phyloP scores from a whole-genome alignment of 2,113 vertebrate genomes.

The Protobothrops flavoviridis region DNA sequence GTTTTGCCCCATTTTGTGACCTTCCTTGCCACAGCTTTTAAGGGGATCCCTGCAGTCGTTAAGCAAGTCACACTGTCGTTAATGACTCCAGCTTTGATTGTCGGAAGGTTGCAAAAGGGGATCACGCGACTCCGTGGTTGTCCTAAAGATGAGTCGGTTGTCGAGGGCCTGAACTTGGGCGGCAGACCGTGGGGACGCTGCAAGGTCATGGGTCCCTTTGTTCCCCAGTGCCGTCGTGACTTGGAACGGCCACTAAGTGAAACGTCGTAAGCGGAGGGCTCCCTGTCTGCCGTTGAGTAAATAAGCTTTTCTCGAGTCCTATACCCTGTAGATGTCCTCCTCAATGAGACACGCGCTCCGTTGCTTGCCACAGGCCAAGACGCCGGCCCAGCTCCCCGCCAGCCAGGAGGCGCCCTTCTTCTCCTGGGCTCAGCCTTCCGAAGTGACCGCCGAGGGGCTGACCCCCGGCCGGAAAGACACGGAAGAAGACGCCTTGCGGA shows the following conservation, averaged over 20 bases:
- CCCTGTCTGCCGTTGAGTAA: too few relatives aligned
- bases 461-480: conserved; percentile 91
- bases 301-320: neutral
- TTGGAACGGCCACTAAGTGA: neutral
- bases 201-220: neutral
- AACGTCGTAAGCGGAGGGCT: rapidly evolving
- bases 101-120: neutral
- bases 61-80: neutral
- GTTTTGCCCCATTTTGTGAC: neutral
- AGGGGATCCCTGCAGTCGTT: neutral
- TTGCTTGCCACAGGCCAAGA: conserved; percentile 34
- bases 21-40: neutral
- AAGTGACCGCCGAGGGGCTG: conserved; percentile 84
- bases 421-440: conserved; percentile 44
- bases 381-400: conserved; percentile 28
- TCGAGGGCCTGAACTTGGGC: neutral
- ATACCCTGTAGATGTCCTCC: neutral
- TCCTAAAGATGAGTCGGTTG: too few relatives aligned
- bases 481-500: conserved; percentile 81
- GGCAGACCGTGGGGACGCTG: neutral
- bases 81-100: neutral
- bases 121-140: rapidly evolving
- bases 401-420: conserved; percentile 25
- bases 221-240: too few relatives aligned
- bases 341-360: neutral